Base-by-base conservation (phyloP, 2,888 invertebrate species). In the Cryptosula pallasiana region DNA sequence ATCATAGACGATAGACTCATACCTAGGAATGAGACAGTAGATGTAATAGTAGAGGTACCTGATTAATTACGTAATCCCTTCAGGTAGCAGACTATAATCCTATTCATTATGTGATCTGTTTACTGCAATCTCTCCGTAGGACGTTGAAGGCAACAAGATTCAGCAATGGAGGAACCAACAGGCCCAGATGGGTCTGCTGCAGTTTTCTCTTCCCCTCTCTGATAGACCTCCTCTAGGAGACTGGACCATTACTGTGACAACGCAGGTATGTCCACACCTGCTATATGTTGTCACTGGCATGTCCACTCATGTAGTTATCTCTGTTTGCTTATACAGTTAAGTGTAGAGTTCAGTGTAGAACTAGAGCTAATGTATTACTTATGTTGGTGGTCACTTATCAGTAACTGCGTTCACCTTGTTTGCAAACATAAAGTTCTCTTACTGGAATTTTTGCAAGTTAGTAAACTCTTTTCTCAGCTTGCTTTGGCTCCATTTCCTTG, bases 171-270 rank as follows among this genome's bases (percentile, higher is more conserved):
- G 75, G n/a, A 75, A 75, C 0, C 72, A 76, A 1, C 20, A 71
- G 25, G 77, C 77, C 13, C 36, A 72, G 1, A 72, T 75, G 74
- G 94, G 94, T 13, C 90, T 94, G 0, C 90, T 91, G 79, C 88
- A 90, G 0, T 90, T 89, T 1, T 91, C 93, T 78, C 83, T 95
- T 27, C 88, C 89, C 73, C 86, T 95, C 1, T 92, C 94, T 34
- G 89, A 90, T 71, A 90, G 90, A 75, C 94, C 95, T 0, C 91
- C 93, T 25, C 87, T 94, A 29, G 95, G 95, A 34, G 89, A 90
- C 81, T 96, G 95, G 95, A 91, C 89, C 69, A 91, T 95, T 76
- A 89, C 90, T 75, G 90, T 90, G 0, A 87, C 84, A 25, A 87
- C 90, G 5, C 88, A 88, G 69, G 83, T 83, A 78, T 79, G 80